A percentile compares a stretch with the other conserved stretches of the same genome.
phyloP scores from a whole-genome alignment of 2,113 vertebrate species.

The Neolamprologus variostigma region DNA sequence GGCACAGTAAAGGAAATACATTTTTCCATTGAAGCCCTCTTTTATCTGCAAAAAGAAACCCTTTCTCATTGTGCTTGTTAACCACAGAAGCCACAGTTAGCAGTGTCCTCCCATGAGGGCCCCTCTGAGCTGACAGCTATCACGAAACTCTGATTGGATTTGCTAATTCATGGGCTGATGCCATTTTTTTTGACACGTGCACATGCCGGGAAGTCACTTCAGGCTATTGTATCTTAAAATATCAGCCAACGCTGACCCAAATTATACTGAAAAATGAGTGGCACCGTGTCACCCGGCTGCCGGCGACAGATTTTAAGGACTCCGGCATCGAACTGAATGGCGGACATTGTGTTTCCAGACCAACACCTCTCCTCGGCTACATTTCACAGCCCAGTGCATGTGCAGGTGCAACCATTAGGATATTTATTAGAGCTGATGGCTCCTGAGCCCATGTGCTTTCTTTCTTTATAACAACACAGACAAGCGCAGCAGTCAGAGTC shows the following conservation, averaged over 20 bases:
- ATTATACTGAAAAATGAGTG: not conserved
- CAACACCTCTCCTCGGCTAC: not conserved
- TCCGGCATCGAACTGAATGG: not conserved
- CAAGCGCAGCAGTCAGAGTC: not conserved
- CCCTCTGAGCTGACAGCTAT: not conserved
- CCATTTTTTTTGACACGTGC: not conserved
- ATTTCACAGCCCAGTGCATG: not conserved
- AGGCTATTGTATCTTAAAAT: conserved; percentile 37
- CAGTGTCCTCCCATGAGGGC: conserved; percentile 9
- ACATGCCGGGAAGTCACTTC: conserved; percentile 1
- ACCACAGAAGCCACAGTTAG: conserved; percentile 7
- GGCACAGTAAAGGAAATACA: not conserved
- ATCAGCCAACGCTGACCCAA: conserved; percentile 21
- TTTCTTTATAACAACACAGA: not conserved
- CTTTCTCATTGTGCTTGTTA: conserved; percentile 11
- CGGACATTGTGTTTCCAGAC: not conserved
- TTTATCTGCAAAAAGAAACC: not conserved
- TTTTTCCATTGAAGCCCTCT: not conserved
- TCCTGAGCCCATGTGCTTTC: not conserved
- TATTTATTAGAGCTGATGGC: not conserved
- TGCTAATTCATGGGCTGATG: conserved; percentile 6
- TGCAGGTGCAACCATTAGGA: not conserved
- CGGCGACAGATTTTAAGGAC: not conserved
- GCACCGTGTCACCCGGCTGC: not conserved
- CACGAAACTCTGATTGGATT: conserved; percentile 25